Evolutionary conservation across 37 sponge, comb jelly and placozoan genomes (phyloP).

Genomic region (Oscarella lobularis): DNA sequence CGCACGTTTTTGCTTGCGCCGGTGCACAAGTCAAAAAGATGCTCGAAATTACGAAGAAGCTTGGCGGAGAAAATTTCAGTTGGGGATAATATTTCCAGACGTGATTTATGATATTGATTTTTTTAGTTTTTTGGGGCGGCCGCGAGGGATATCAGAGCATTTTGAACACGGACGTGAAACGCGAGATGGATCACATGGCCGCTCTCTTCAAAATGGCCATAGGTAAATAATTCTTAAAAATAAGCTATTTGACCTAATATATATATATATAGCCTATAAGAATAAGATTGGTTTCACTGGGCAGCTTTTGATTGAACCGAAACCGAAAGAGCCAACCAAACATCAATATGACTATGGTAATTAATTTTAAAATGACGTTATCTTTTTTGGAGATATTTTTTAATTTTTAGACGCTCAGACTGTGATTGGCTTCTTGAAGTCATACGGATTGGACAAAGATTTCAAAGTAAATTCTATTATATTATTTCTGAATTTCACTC

Average conservation of each 20-base stretch:
- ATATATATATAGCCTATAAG: slow-evolving; percentile 20
- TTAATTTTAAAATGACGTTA: too few species aligned
- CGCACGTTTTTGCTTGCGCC: slow-evolving; percentile 47
- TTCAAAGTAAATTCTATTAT: slow-evolving; percentile 53
- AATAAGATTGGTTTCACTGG: slow-evolving; percentile 62
- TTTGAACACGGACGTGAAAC: slow-evolving; percentile 46
- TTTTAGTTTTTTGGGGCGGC: slow-evolving; percentile 57
- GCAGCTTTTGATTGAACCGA: slow-evolving; percentile 54
- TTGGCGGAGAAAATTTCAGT: slow-evolving; percentile 51
- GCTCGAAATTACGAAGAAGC: slow-evolving; percentile 45
- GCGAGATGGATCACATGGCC: slow-evolving; percentile 59
- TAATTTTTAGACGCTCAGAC: slow-evolving; percentile 52
- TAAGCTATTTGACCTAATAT: not conserved
- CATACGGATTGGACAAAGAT: slow-evolving; percentile 31
- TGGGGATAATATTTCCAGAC: too few species aligned
- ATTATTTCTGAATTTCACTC: not conserved
- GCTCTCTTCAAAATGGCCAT: slow-evolving; percentile 46
- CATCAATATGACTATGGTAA: slow-evolving; percentile 63
- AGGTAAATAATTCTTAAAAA: too few species aligned
- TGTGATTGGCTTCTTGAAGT: slow-evolving; percentile 46
- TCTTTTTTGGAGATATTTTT: too few species aligned
- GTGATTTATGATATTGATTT: not conserved
- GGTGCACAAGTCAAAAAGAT: slow-evolving; percentile 58
- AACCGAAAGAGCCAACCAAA: slow-evolving; percentile 61
- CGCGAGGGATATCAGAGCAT: slow-evolving; percentile 55